These are phyloP conservation scores for Agrotis segetum DNA, from an alignment of 2,888 invertebrate genomes.

Conservation along the genomic window DNA sequence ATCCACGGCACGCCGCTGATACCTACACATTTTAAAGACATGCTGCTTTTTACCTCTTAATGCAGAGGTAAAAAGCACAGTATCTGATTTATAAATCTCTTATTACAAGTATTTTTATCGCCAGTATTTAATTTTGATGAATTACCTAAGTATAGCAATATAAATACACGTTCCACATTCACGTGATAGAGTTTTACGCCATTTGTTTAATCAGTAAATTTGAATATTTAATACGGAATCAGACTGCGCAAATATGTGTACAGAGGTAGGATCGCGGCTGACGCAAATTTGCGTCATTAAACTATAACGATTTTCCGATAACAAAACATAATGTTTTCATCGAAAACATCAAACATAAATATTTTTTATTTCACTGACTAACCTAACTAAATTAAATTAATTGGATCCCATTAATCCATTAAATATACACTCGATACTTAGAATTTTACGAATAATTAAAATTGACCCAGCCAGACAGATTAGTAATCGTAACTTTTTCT, in stretches of 20 bases:
- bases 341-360: background rate
- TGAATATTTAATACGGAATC: conserved; percentile 24
- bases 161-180: background rate
- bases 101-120: background rate
- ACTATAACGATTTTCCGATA: conserved; percentile 24
- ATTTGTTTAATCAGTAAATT: conserved; percentile 5
- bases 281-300: conserved; percentile 22
- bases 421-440: background rate
- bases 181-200: background rate
- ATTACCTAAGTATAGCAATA: too few species aligned
- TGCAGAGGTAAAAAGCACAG: too few species aligned
- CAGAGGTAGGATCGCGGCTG: conserved; percentile 10
- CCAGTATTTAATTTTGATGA: background rate
- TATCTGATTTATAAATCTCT: background rate
- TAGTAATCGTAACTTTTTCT: background rate
- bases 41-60: background rate
- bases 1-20: too few species aligned
- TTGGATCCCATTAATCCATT: background rate
- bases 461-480: conserved; percentile 18
- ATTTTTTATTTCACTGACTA: background rate
- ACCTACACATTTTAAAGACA: too few species aligned
- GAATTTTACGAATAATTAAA: background rate
- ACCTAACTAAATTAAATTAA: background rate
- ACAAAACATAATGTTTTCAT: background rate
- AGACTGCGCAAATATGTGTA: background rate